Evolutionary conservation across 2,113 vertebrate species (phyloP), one percentile per base, ranked within the genome.

Genomic region (Balaeniceps rex): DNA sequence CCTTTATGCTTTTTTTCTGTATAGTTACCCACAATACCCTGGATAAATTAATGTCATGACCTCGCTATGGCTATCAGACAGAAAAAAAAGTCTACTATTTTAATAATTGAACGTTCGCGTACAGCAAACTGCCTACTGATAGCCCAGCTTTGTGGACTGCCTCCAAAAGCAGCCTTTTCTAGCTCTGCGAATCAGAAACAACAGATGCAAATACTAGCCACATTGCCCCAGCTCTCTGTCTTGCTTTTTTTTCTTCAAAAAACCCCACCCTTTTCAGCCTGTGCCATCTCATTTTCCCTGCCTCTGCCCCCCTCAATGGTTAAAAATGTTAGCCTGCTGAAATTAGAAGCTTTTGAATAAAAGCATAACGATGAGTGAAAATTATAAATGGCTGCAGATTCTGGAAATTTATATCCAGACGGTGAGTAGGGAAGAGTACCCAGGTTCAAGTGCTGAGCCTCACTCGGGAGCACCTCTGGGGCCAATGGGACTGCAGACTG

Each of bases 1-100:
- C 87, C 93, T 98, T 97, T 91, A 90, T 95, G 94, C 82, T 88
- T 93, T 95, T 97, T 97, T 95, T 88, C 95, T 97, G 93, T 96
- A 93, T 86, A 97, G 93, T 97, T 98, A 95, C 96, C 97, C 96
- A 98, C 93, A 98, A 97, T 97, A 97, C 96, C 89, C 87, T 96
- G 97, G 96, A 96, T 97, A 97, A 98, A 98, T 98, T 97, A 98
- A 98, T 98, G 98, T 97, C 95, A 78, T 92, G 97, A 98, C 98
- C 97, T 98, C 47, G 9, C 90, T 92, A 94, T 96, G 91, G 81
- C 96, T 97, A 97, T 97, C 97, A 97, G 97, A 98, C 70, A 91
- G 78, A 96, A 90, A 97, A 96, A 96, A 97, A 96, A 91, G 90
- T 97, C 68, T 65, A 97, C 90, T 96, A 95, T 97, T 97, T 98